A percentile compares a stretch with the other conserved stretches of the same genome.
Conservation (phyloP, 2,797 vertebrate species). For the Simalia tracyae region DNA sequence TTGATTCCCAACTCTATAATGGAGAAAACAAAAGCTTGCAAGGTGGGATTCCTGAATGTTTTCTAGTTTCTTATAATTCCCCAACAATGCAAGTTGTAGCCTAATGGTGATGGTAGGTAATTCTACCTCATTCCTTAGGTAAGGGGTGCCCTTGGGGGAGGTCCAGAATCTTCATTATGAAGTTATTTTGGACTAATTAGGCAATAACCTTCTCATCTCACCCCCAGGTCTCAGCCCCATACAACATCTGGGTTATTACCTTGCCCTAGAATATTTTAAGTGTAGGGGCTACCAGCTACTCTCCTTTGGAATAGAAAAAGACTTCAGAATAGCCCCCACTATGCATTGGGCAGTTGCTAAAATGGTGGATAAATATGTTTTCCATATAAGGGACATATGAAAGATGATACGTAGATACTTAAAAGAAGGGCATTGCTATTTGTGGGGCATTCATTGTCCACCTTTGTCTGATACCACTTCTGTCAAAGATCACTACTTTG, state of each 20-base stretch:
- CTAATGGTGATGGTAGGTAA: background rate
- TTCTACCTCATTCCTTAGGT: background rate
- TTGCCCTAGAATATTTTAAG: background rate
- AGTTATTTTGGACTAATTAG: background rate
- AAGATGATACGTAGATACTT: background rate
- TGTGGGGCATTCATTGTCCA: background rate
- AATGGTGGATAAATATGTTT: background rate
- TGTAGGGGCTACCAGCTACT: background rate
- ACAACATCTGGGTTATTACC: background rate
- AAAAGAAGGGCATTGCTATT: background rate
- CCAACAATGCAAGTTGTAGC: background rate
- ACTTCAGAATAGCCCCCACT: background rate
- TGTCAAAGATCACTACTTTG: background rate
- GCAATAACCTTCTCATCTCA: background rate
- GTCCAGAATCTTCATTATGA: background rate
- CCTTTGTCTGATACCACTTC: too few relatives aligned
- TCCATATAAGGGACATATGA: background rate
- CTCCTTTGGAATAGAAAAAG: background rate
- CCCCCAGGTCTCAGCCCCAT: background rate
- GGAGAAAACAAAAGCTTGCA: background rate
- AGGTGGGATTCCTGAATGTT: background rate
- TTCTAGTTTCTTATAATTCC: background rate
- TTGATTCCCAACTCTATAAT: background rate
- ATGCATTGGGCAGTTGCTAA: background rate
- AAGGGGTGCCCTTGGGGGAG: background rate